Evolutionary conservation across 2,888 invertebrate genomes (phyloP), one percentile per base, ranked within the genome.

Genomic region (Amblyjoppa proteus): DNA sequence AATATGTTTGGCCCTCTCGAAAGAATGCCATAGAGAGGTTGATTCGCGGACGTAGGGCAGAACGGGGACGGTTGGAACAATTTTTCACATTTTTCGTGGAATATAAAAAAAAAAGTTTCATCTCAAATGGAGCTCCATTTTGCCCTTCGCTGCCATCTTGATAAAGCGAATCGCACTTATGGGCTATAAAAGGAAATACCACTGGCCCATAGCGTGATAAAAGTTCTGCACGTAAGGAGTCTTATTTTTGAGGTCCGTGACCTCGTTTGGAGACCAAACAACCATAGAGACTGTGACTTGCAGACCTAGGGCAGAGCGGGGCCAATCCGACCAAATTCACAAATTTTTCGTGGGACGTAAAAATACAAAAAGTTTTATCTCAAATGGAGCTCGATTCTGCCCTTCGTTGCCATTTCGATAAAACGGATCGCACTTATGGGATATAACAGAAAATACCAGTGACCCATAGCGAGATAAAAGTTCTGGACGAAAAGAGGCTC

Each of bases 81-180:
- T 41, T 41, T 41, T 41, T 11, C 41, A 9, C 2, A 41, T 41
- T 41, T 25, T 11, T 25, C 11, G 3, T 25, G 11, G 9, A 3
- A 20, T 25, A 3, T 3, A 20, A 25, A 56, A 9, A 20, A 20
- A 56, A 56, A 56, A 56, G 61, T 28, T 28, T 61, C 4, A 16
- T 61, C 11, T 31, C 13, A 11, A 2, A 9, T 41, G 9, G 41
- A 41, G 11, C 41, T 41, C 41, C 11, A 41, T 41, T 2, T 41
- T 11, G 41, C 3, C 41, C 41, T 11, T 7, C 41, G 9, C 11
- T 41, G 11, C 41, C 41, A 61, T 38, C 34, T 38, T 45, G 45
- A 61, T 77, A 71, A 66, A 82, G 53, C 66, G 77, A 66, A 73
- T 45, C 45, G 66, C 77, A 58, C 56, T 82, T 68, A 20, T 9